Percentiles rank a stretch among this genome's conserved stretches.
Evolutionary conservation across 2,888 invertebrate genomes (phyloP).

Genomic region (Volucella inflata): DNA sequence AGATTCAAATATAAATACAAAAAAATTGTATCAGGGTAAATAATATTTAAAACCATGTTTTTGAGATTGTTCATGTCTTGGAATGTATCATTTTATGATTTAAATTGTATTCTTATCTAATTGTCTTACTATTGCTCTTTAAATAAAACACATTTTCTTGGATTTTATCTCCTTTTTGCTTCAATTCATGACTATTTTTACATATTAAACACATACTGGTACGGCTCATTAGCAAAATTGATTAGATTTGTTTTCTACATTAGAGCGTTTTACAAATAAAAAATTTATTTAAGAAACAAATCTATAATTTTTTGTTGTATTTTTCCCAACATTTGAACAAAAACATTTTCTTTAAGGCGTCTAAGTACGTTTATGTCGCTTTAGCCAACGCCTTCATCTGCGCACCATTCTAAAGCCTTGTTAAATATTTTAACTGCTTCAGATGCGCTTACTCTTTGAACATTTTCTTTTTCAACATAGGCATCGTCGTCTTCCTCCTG

Average conservation of each 20-base stretch:
- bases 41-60: too few relatives aligned
- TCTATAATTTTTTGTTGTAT: background rate
- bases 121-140: constrained; percentile 12
- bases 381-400: constrained; percentile 50
- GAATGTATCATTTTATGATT: constrained; percentile 18
- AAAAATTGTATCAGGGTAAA: too few relatives aligned
- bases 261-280: too few relatives aligned
- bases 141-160: constrained; percentile 17
- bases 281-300: too few relatives aligned
- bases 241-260: too few relatives aligned
- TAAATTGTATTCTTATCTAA: constrained; percentile 16
- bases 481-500: constrained; percentile 42
- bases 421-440: constrained; percentile 44
- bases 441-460: constrained; percentile 36
- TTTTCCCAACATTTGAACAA: constrained; percentile 1
- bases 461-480: constrained; percentile 30
- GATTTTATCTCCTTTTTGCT: constrained; percentile 7
- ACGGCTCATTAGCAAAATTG: too few relatives aligned
- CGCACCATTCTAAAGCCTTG: constrained; percentile 42
- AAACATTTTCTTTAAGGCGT: constrained; percentile 16
- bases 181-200: too few relatives aligned
- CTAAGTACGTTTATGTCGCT: constrained; percentile 37
- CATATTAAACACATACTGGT: too few relatives aligned
- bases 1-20: too few relatives aligned
- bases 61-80: constrained; percentile 28